A percentile compares a stretch with the other conserved stretches of the same genome.
Conservation (phyloP, 2,113 vertebrate genomes). For the Trichechus manatus region DNA sequence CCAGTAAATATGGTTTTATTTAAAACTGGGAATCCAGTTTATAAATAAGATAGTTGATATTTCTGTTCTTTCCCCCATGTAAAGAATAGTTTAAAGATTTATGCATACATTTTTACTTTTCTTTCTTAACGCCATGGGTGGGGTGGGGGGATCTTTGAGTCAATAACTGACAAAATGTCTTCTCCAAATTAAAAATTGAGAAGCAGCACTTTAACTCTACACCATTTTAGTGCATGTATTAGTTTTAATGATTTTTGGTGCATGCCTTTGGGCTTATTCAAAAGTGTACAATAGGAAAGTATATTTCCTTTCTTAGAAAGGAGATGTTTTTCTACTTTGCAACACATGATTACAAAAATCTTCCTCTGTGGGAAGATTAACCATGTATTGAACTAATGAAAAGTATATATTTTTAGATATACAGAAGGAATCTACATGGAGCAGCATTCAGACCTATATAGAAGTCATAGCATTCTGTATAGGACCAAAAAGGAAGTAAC, state of each 20-base stretch:
- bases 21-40: slow-evolving; percentile 91
- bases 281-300: slow-evolving; percentile 86
- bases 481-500: slow-evolving; percentile 85
- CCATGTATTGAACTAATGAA: slow-evolving; percentile 85
- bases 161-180: slow-evolving; percentile 77
- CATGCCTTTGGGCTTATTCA: slow-evolving; percentile 86
- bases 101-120: slow-evolving; percentile 80
- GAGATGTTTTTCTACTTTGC: slow-evolving; percentile 87
- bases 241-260: slow-evolving; percentile 86
- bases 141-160: slow-evolving; percentile 69
- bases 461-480: slow-evolving; percentile 85
- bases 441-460: slow-evolving; percentile 85
- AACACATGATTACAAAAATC: slow-evolving; percentile 86
- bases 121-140: slow-evolving; percentile 73
- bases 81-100: slow-evolving; percentile 81
- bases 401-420: slow-evolving; percentile 87
- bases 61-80: slow-evolving; percentile 87
- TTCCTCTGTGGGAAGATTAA: slow-evolving; percentile 86
- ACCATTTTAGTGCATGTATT: slow-evolving; percentile 84
- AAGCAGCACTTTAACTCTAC: slow-evolving; percentile 84
- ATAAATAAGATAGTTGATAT: slow-evolving; percentile 88
- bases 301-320: slow-evolving; percentile 86
- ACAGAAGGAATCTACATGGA: slow-evolving; percentile 85
- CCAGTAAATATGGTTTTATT: slow-evolving; percentile 90
- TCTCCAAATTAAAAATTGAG: slow-evolving; percentile 79